phyloP scores from a whole-genome alignment of 2,888 invertebrate species.

The Leuctra nigra region DNA sequence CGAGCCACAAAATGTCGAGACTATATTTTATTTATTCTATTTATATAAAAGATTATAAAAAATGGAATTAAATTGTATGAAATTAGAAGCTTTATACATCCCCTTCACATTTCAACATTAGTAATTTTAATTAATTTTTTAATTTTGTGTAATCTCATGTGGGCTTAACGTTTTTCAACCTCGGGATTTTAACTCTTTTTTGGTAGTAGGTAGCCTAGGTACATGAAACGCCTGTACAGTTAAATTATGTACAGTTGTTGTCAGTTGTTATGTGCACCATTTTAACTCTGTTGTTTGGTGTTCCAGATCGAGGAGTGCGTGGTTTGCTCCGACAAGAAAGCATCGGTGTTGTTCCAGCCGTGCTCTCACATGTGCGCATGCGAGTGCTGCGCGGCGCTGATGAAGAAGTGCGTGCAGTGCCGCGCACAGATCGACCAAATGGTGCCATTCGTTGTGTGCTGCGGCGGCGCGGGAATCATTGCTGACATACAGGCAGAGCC shows the following conservation, averaged over 20 bases:
- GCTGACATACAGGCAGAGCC: slow-evolving; percentile 45
- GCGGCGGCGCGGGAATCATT: slow-evolving; percentile 45
- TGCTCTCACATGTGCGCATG: slow-evolving; percentile 95
- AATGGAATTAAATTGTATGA: no score
- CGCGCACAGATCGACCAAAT: slow-evolving; percentile 76
- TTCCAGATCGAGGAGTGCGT: slow-evolving; percentile 88
- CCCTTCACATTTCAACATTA: no score
- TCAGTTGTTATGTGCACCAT: neutral
- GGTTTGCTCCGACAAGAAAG: slow-evolving; percentile 91
- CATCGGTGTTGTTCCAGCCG: slow-evolving; percentile 87
- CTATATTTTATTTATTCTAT: no score
- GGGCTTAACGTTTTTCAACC: no score
- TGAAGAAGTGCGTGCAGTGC: slow-evolving; percentile 97
- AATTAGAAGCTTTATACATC: no score
- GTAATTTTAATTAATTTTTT: no score
- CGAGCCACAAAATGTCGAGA: no score
- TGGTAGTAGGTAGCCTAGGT: no score
- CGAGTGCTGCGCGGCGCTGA: slow-evolving; percentile 82
- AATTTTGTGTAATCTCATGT: no score
- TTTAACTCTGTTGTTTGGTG: slow-evolving; percentile 17
- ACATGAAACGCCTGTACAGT: no score
- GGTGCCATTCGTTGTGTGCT: slow-evolving; percentile 51
- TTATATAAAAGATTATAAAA: no score
- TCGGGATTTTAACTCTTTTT: no score
- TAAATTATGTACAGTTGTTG: neutral